phyloP scores from a whole-genome alignment of 92 coral and sea anemone genomes.

The Parazoanthus darwini region DNA sequence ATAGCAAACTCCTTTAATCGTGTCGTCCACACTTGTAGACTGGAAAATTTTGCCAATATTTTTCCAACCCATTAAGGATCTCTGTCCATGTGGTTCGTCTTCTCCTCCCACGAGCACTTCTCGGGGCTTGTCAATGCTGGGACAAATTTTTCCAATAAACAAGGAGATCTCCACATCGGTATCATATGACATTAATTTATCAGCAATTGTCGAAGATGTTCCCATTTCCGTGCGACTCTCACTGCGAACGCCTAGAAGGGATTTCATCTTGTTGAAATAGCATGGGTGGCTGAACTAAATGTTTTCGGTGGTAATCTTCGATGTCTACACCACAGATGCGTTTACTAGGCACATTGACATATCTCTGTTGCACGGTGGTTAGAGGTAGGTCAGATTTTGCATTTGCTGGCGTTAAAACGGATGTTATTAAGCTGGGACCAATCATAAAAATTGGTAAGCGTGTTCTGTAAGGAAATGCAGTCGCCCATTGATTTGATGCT shows the following conservation, averaged over 20 bases:
- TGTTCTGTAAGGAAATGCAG: too few species aligned
- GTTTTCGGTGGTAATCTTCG: constrained; percentile 37
- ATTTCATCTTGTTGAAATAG: constrained; percentile 42
- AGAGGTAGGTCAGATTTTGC: background rate
- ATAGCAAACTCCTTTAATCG: background rate
- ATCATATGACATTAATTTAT: constrained; percentile 47
- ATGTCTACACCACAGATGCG: constrained; percentile 54
- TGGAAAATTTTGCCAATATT: constrained; percentile 40
- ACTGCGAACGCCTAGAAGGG: constrained; percentile 52
- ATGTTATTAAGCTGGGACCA: too few species aligned
- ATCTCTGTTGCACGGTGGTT: constrained; percentile 55
- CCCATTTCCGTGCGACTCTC: constrained; percentile 53
- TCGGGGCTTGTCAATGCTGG: constrained; percentile 49
- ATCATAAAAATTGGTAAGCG: too few species aligned
- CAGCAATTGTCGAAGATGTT: constrained; percentile 52
- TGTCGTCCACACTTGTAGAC: background rate
- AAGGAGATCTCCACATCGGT: constrained; percentile 47
- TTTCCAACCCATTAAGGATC: constrained; percentile 55
- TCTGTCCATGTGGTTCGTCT: constrained; percentile 52
- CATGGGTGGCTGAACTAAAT: constrained; percentile 49
- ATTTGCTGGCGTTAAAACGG: too few species aligned
- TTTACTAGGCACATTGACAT: constrained; percentile 45
- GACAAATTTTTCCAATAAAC: constrained; percentile 47
- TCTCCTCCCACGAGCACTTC: constrained; percentile 51
- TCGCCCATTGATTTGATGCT: too few species aligned